Conservation (phyloP, 1,140 invertebrate genomes). For the Liolophura sinensis region DNA sequence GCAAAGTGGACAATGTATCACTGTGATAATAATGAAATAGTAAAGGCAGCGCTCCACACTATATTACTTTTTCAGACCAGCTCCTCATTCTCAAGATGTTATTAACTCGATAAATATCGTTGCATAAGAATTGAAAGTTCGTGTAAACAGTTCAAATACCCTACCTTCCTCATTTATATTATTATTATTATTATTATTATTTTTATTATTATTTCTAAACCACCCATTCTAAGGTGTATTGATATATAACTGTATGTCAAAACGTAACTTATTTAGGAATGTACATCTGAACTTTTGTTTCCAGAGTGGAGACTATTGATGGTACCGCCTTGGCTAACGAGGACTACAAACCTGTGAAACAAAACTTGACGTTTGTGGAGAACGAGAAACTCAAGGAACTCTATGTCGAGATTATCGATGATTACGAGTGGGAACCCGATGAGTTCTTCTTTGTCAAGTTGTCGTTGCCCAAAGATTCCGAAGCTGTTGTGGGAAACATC, state of each 20-base stretch:
- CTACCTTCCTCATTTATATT: not conserved
- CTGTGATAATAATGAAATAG: no score
- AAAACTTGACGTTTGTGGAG: slow-evolving; percentile 64
- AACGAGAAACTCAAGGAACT: slow-evolving; percentile 64
- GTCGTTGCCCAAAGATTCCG: slow-evolving; percentile 48
- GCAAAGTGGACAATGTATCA: no score
- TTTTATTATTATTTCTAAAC: not conserved
- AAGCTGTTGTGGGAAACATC: slow-evolving; percentile 61
- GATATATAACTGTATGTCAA: not conserved
- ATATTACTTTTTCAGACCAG: no score
- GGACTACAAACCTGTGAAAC: slow-evolving; percentile 66
- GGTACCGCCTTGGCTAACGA: slow-evolving; percentile 66
- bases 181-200: slow-evolving; percentile 4
- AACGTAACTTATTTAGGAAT: no score
- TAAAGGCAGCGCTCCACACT: no score
- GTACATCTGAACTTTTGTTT: slow-evolving; percentile 6
- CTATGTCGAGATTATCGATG: slow-evolving; percentile 67
- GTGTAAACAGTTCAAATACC: no score
- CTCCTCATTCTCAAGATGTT: no score
- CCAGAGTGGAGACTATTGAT: slow-evolving; percentile 68
- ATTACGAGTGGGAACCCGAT: slow-evolving; percentile 71
- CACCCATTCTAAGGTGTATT: not conserved
- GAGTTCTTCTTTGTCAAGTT: slow-evolving; percentile 71
- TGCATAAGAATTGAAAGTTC: no score
- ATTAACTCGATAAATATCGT: no score